Evolutionary conservation across 2,797 vertebrate species (phyloP).

Genomic region (Lepus oiostolus): DNA sequence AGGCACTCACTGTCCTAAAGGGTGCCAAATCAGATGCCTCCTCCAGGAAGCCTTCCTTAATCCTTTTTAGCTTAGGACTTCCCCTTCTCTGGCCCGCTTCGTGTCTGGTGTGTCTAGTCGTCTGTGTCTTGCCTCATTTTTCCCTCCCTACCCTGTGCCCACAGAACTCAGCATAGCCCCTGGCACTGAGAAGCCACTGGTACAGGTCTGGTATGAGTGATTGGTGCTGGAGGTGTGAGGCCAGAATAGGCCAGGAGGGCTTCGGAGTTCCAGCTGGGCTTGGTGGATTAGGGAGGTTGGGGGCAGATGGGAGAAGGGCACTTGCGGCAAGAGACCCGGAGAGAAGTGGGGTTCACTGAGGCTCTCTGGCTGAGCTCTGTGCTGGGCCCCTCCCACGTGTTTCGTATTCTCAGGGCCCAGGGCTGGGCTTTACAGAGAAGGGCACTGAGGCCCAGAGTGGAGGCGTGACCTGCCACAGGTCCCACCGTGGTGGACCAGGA

Average conservation of each 20-base stretch:
- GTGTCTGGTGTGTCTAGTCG: neutral
- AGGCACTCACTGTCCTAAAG: neutral
- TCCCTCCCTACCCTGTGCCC: neutral
- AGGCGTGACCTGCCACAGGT: conserved; percentile 13
- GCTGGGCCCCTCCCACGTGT: neutral
- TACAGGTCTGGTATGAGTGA: conserved; percentile 3
- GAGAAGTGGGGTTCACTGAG: conserved; percentile 29
- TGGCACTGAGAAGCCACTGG: conserved; percentile 21
- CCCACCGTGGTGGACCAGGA: neutral
- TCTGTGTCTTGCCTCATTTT: conserved; percentile 49
- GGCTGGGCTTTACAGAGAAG: conserved; percentile 57
- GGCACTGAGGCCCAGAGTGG: conserved; percentile 3
- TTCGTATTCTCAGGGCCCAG: conserved; percentile 12
- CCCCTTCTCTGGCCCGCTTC: neutral
- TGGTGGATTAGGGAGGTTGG: neutral
- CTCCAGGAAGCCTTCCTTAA: conserved; percentile 58
- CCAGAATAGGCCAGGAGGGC: conserved; percentile 59
- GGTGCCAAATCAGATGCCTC: conserved; percentile 21
- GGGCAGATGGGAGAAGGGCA: neutral
- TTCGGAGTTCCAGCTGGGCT: conserved; percentile 48
- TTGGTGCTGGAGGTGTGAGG: neutral
- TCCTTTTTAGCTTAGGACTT: conserved; percentile 10
- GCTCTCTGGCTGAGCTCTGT: conserved; percentile 6
- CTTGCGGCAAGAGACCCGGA: conserved; percentile 3
- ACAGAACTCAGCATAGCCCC: neutral